These are phyloP conservation scores for Drosophila nasuta DNA, from an alignment of 1,140 invertebrate species.

Conservation along the genomic window DNA sequence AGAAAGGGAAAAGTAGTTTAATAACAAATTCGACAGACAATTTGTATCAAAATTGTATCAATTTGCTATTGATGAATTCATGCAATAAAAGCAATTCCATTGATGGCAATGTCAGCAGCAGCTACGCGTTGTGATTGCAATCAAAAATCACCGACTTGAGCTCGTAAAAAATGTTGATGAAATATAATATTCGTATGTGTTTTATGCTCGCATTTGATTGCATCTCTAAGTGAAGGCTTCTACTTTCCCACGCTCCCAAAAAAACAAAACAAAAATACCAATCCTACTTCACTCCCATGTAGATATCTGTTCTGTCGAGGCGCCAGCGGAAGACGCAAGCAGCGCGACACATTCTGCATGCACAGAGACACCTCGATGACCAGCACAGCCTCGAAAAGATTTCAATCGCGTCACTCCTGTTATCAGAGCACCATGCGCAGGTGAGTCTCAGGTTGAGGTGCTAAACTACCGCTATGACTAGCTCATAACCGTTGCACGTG, in stretches of 20 bases:
- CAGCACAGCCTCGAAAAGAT: slow-evolving; percentile 81
- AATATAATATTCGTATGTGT: neutral
- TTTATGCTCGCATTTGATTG: slow-evolving; percentile 17
- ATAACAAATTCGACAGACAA: neutral
- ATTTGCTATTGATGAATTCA: neutral
- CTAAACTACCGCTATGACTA: neutral
- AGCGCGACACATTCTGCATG: slow-evolving; percentile 81
- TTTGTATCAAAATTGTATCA: neutral
- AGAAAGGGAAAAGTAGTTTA: neutral
- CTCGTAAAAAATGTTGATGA: slow-evolving; percentile 1
- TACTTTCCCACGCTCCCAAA: neutral
- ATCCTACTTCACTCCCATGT: slow-evolving; percentile 7
- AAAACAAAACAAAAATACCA: neutral
- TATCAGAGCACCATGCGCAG: slow-evolving; percentile 81
- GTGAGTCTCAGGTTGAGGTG: slow-evolving; percentile 44
- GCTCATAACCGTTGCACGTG: neutral
- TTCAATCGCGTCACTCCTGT: slow-evolving; percentile 74
- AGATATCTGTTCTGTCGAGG: slow-evolving; percentile 83
- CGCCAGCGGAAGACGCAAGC: slow-evolving; percentile 64
- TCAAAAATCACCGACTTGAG: slow-evolving; percentile 7
- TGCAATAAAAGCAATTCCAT: neutral
- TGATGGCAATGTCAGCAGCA: no score
- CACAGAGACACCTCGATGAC: slow-evolving; percentile 82
- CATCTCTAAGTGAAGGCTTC: neutral
- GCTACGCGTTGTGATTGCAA: slow-evolving; percentile 1